Conservation (phyloP, 1,140 invertebrate genomes). For the Heliconius hewitsoni region DNA sequence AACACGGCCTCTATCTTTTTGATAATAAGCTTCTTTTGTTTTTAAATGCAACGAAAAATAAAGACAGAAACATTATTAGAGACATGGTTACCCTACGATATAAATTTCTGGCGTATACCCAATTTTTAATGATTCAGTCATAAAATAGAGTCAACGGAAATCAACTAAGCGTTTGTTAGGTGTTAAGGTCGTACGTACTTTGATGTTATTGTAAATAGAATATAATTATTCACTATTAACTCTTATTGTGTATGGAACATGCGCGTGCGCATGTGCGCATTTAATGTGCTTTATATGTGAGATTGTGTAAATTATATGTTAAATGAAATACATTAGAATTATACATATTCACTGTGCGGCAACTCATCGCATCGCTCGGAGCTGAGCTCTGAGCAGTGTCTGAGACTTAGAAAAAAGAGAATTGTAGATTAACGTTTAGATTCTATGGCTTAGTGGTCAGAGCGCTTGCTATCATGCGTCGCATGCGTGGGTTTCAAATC, state of each 20-base stretch:
- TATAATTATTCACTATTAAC: constrained; percentile 8
- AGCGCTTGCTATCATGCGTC: too few relatives aligned
- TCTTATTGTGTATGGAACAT: not conserved
- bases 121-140: constrained; percentile 7
- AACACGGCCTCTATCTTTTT: too few relatives aligned
- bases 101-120: constrained; percentile 7
- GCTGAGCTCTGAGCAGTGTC: too few relatives aligned
- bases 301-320: not conserved
- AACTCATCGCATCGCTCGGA: too few relatives aligned
- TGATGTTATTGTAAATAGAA: constrained; percentile 14
- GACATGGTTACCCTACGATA: not conserved
- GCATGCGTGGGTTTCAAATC: too few relatives aligned
- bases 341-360: not conserved
- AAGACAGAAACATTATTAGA: not conserved
- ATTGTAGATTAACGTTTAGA: too few relatives aligned
- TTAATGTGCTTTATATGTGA: not conserved
- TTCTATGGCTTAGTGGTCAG: too few relatives aligned
- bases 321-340: too few relatives aligned
- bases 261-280: constrained; percentile 9
- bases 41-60: too few relatives aligned
- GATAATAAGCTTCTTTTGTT: too few relatives aligned
- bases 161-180: constrained; percentile 15
- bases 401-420: too few relatives aligned
- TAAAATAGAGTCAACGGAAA: constrained; percentile 12
- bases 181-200: constrained; percentile 11